Evolutionary conservation across 2,797 vertebrate species (phyloP).

Genomic region (Pempheris klunzingeri): DNA sequence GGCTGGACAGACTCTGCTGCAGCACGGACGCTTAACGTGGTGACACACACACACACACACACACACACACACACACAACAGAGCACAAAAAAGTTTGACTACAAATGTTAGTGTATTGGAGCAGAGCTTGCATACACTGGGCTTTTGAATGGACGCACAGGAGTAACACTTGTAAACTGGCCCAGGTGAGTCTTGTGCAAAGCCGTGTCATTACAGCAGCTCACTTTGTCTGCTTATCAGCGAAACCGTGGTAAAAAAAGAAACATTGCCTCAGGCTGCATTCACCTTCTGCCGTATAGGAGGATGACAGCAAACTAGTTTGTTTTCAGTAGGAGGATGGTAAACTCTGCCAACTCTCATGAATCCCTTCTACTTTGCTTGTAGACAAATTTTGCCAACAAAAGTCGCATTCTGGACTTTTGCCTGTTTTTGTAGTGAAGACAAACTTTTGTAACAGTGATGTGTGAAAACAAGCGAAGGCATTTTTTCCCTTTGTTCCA

Average conservation of each 20-base stretch:
- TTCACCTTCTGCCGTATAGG: neutral
- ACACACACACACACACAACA: no score
- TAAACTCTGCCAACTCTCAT: slow-evolving; percentile 2
- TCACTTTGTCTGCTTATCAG: neutral
- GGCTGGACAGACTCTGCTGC: slow-evolving; percentile 30
- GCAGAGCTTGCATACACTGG: neutral
- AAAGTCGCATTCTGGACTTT: neutral
- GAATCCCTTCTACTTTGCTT: neutral
- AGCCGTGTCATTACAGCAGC: neutral
- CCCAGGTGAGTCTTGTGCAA: neutral
- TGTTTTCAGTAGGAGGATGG: neutral
- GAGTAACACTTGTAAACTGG: neutral
- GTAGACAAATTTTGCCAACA: neutral
- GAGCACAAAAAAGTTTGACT: slow-evolving; percentile 2
- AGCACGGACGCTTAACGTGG: slow-evolving; percentile 63
- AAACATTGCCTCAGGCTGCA: slow-evolving; percentile 6
- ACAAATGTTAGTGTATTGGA: neutral
- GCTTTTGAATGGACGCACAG: neutral
- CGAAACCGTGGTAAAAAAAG: neutral
- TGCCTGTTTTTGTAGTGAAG: neutral
- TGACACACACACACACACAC: slow-evolving; percentile 46
- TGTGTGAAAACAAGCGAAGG: neutral
- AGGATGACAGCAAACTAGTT: neutral
- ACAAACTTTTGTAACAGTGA: neutral
- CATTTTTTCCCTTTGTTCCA: neutral